Percentiles rank a stretch among this genome's conserved stretches.
Evolutionary conservation across 2,113 vertebrate species (phyloP).

Genomic region (Alexandromys fortis): DNA sequence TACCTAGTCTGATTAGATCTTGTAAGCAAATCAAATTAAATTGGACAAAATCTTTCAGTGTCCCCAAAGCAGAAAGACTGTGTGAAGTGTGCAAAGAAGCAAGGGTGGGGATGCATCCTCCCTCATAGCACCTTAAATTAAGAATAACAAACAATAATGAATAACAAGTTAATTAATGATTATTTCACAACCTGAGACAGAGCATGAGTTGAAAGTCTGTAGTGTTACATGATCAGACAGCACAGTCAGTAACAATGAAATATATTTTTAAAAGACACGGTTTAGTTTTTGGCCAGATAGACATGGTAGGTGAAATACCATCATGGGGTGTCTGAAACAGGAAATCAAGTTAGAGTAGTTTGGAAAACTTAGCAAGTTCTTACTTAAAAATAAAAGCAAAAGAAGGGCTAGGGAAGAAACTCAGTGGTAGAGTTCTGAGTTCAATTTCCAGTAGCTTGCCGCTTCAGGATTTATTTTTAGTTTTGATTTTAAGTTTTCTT

Average conservation of each 20-base stretch:
- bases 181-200: background rate
- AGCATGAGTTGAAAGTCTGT: background rate
- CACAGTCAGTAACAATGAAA: constrained; percentile 30
- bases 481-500: constrained; percentile 37
- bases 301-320: background rate
- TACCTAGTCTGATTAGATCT: background rate
- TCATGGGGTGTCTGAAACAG: background rate
- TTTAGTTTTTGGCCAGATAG: background rate
- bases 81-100: background rate
- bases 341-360: background rate
- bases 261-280: constrained; percentile 26
- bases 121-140: background rate
- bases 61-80: constrained; percentile 43
- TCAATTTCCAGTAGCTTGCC: background rate
- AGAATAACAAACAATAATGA: background rate
- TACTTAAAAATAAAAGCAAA: background rate
- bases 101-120: background rate
- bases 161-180: background rate
- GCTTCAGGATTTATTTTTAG: constrained; percentile 9
- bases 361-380: background rate
- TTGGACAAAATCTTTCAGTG: background rate
- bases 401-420: too few relatives aligned
- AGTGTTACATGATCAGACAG: background rate
- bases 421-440: background rate
- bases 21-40: constrained; percentile 44